These are phyloP conservation scores for Ditylenchus dipsaci DNA, from an alignment of 1,140 invertebrate species.

Conservation along the genomic window DNA sequence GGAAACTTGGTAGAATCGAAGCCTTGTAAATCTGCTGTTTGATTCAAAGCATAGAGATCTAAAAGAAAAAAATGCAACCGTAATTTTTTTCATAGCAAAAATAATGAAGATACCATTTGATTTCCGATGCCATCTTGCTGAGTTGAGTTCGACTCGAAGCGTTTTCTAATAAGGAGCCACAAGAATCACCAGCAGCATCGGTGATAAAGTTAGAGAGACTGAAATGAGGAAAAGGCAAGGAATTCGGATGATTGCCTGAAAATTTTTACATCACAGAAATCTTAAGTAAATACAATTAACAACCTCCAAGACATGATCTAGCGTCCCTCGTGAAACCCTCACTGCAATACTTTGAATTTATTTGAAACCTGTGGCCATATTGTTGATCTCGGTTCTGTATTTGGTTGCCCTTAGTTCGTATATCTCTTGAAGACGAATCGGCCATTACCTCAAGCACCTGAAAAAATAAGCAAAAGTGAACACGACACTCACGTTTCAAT, in stretches of 20 bases:
- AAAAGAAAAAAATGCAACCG: background rate
- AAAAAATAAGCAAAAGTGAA: too few species aligned
- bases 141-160: slow-evolving; percentile 10
- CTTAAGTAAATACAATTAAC: background rate
- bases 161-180: slow-evolving; percentile 16
- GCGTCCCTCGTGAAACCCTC: slow-evolving; percentile 1
- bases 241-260: slow-evolving; percentile 36
- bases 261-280: background rate
- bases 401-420: too few species aligned
- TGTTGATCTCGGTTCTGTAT: too few species aligned
- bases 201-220: slow-evolving; percentile 24
- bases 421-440: too few species aligned
- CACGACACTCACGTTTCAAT: too few species aligned
- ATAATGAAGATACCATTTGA: background rate
- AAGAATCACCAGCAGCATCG: background rate
- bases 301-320: slow-evolving; percentile 5
- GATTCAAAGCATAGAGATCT: slow-evolving; percentile 34
- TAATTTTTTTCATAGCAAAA: background rate
- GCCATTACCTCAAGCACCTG: too few species aligned
- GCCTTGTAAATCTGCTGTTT: slow-evolving; percentile 28
- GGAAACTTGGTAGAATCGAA: slow-evolving; percentile 34
- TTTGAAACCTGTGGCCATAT: background rate
- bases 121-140: slow-evolving; percentile 1
- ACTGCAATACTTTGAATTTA: slow-evolving; percentile 5
- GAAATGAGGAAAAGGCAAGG: slow-evolving; percentile 40